Percentiles rank a stretch among this genome's conserved stretches.
These are phyloP conservation scores for Xiphias gladius DNA, from an alignment of 2,113 vertebrate genomes.

Conservation along the genomic window DNA sequence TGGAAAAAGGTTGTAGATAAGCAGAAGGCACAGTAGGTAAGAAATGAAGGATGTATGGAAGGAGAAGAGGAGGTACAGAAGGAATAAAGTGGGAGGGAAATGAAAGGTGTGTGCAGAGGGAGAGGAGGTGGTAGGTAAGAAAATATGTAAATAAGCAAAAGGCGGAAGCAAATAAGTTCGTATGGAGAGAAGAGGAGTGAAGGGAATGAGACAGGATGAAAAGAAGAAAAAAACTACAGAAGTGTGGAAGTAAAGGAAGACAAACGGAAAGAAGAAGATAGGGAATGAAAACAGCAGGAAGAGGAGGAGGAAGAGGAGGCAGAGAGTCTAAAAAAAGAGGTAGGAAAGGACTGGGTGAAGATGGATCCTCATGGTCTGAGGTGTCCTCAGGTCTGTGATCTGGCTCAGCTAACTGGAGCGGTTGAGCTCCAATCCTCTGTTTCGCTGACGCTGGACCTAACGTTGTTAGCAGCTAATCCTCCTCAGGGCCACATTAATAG, in stretches of 20 bases:
- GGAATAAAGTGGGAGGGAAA: background rate
- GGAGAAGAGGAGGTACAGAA: background rate
- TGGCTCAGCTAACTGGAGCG: conserved; percentile 7
- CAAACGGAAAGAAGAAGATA: too few relatives aligned
- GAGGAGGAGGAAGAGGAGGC: too few relatives aligned
- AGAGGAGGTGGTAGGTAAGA: background rate
- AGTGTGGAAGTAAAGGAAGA: too few relatives aligned
- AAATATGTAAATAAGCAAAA: too few relatives aligned
- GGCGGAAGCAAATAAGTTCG: too few relatives aligned
- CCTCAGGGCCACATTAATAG: conserved; percentile 56
- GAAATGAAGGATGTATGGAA: too few relatives aligned
- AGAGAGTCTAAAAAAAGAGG: background rate
- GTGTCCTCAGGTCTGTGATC: background rate
- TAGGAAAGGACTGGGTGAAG: background rate
- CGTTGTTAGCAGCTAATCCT: conserved; percentile 77
- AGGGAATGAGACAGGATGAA: too few relatives aligned
- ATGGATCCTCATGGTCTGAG: background rate
- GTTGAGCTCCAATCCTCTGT: conserved; percentile 65
- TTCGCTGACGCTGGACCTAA: conserved; percentile 78
- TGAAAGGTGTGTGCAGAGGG: background rate
- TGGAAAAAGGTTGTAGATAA: too few relatives aligned
- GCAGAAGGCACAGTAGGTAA: too few relatives aligned
- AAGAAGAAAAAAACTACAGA: too few relatives aligned
- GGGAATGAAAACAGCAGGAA: too few relatives aligned
- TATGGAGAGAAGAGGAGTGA: too few relatives aligned